A percentile compares a stretch with the other conserved stretches of the same genome.
These are phyloP conservation scores for Ladona fulva DNA, from an alignment of 1,140 invertebrate species.

Conservation along the genomic window DNA sequence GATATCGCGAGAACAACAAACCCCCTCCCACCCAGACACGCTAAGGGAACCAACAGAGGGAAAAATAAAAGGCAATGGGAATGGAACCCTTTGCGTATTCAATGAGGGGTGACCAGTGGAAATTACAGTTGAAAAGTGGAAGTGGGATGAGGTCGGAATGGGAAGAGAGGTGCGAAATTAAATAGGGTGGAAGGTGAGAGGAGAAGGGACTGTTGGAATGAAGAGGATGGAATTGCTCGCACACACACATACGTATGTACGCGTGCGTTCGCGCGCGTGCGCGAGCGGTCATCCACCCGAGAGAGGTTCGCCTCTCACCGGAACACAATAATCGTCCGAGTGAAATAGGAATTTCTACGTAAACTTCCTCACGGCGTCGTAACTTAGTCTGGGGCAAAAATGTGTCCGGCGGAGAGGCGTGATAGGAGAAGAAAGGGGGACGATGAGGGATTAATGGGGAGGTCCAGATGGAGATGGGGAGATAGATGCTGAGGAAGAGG, in stretches of 20 bases:
- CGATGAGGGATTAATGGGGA: background rate
- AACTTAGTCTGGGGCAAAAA: background rate
- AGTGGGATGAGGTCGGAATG: background rate
- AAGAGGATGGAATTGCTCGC: background rate
- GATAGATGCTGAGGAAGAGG: background rate
- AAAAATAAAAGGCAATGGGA: background rate
- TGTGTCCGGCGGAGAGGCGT: background rate
- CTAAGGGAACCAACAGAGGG: constrained; percentile 1
- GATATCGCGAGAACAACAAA: background rate
- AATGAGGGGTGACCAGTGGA: background rate
- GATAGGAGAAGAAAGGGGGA: background rate
- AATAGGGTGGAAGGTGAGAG: background rate
- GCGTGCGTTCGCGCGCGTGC: background rate
- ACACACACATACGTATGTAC: background rate
- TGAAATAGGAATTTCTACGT: constrained; percentile 10
- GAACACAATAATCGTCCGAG: background rate
- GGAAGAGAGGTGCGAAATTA: background rate
- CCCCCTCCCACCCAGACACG: background rate
- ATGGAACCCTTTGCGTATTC: background rate
- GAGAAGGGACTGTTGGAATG: background rate
- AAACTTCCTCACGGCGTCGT: background rate
- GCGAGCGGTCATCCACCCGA: background rate
- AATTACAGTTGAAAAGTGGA: background rate
- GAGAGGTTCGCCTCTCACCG: background rate
- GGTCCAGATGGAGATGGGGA: background rate